Percentiles rank a stretch among this genome's conserved stretches.
These are phyloP conservation scores for Sylvietta virens DNA, from an alignment of 2,113 vertebrate species.

Conservation along the genomic window DNA sequence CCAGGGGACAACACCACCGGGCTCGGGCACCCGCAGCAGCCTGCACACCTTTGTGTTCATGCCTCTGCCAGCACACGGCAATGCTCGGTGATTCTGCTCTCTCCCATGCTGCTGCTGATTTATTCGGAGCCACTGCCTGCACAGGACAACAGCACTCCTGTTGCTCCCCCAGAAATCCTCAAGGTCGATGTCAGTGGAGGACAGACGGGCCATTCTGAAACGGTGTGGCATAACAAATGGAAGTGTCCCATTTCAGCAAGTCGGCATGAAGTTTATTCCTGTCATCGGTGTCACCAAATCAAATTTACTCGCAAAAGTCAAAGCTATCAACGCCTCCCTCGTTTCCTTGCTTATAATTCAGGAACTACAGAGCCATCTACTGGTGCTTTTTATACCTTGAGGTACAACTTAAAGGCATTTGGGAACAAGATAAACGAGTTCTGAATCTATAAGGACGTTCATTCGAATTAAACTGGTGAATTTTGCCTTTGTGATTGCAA, in stretches of 20 bases:
- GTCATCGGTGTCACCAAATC: slow-evolving; percentile 70
- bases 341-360: slow-evolving; percentile 33
- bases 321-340: slow-evolving; percentile 11
- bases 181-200: slow-evolving; percentile 62
- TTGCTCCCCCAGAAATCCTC: slow-evolving; percentile 29
- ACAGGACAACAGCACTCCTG: background rate
- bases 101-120: background rate
- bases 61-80: background rate
- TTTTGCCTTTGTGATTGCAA: background rate
- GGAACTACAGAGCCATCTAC: slow-evolving; percentile 76
- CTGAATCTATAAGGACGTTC: background rate
- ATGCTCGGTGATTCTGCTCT: background rate
- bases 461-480: background rate
- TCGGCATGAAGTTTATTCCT: slow-evolving; percentile 70
- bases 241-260: slow-evolving; percentile 76
- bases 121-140: background rate
- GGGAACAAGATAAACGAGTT: background rate
- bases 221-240: slow-evolving; percentile 59
- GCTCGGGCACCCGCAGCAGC: background rate
- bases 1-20: background rate
- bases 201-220: slow-evolving; percentile 57
- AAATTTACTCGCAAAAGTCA: slow-evolving; percentile 66
- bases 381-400: slow-evolving; percentile 30
- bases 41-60: background rate
- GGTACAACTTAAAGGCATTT: background rate